These are phyloP conservation scores for Lamproptera curius DNA, from an alignment of 2,888 invertebrate genomes.

Conservation along the genomic window DNA sequence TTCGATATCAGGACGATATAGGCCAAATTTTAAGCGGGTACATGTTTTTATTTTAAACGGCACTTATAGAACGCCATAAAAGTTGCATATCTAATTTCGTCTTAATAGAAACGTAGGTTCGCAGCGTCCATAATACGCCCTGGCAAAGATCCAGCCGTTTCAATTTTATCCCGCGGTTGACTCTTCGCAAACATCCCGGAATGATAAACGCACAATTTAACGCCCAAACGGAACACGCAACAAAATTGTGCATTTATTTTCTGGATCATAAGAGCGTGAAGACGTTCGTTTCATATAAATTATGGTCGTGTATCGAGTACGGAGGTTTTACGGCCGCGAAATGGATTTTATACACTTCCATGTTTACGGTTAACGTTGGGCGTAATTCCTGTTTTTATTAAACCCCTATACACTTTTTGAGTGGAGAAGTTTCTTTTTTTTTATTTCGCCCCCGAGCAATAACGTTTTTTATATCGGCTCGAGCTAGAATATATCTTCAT, in stretches of 20 bases:
- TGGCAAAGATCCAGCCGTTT: slow-evolving; percentile 73
- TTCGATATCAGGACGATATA: too few species aligned
- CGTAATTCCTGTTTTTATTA: background rate
- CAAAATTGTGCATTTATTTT: slow-evolving; percentile 67
- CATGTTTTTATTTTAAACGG: slow-evolving; percentile 2
- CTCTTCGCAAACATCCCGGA: slow-evolving; percentile 71
- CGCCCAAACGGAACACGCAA: slow-evolving; percentile 62
- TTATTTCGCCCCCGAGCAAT: too few species aligned
- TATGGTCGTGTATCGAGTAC: slow-evolving; percentile 47
- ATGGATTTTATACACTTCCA: slow-evolving; percentile 26
- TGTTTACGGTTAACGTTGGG: background rate
- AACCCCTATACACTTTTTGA: too few species aligned
- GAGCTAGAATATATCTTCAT: too few species aligned
- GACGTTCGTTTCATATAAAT: slow-evolving; percentile 52
- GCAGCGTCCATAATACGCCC: slow-evolving; percentile 32
- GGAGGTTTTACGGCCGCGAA: slow-evolving; percentile 23
- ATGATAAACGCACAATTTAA: slow-evolving; percentile 76
- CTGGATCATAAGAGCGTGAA: slow-evolving; percentile 58
- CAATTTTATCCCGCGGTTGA: slow-evolving; percentile 68
- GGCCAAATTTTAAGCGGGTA: too few species aligned
- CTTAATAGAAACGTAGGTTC: slow-evolving; percentile 29
- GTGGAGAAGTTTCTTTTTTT: background rate
- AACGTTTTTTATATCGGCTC: too few species aligned
- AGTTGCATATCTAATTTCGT: slow-evolving; percentile 26
- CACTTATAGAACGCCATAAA: slow-evolving; percentile 5